Percentiles rank a stretch among this genome's conserved stretches.
Evolutionary conservation across 2,113 vertebrate species (phyloP).

Genomic region (Micronisus gabar): DNA sequence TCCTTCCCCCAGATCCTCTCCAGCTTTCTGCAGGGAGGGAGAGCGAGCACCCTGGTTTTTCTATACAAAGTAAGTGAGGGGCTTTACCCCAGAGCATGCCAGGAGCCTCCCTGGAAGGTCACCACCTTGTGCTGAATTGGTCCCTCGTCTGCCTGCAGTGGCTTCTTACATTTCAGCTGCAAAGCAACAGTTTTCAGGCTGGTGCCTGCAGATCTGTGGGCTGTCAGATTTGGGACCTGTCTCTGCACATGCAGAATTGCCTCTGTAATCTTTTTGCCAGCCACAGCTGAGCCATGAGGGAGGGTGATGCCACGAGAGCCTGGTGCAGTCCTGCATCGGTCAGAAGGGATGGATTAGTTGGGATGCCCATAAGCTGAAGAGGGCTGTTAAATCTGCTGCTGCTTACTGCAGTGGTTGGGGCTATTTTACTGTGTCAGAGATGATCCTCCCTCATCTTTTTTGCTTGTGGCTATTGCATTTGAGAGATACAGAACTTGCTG

Average conservation of each 20-base stretch:
- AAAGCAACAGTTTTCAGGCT: not conserved
- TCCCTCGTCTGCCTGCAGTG: not conserved
- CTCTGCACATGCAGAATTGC: not conserved
- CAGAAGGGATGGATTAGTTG: not conserved
- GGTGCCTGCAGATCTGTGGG: not conserved
- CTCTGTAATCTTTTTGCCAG: not conserved
- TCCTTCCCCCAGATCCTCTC: not conserved
- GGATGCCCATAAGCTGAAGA: not conserved
- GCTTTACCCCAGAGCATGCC: not conserved
- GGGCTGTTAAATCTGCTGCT: not conserved
- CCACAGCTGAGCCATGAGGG: not conserved
- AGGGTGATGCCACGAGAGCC: not conserved
- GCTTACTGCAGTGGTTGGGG: not conserved
- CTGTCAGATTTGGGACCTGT: not conserved
- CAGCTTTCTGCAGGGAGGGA: not conserved
- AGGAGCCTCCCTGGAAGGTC: not conserved
- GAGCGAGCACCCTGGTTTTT: not conserved
- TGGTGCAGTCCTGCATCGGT: not conserved
- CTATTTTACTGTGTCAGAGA: not conserved
- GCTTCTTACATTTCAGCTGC: conserved; percentile 32
- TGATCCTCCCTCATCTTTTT: not conserved
- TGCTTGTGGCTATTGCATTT: not conserved
- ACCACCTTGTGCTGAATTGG: accelerated
- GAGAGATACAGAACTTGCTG: not conserved
- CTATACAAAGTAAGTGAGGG: not conserved